Conservation (phyloP, 53 echinoderm and acorn worm genomes). For the Holothuria scabra region DNA sequence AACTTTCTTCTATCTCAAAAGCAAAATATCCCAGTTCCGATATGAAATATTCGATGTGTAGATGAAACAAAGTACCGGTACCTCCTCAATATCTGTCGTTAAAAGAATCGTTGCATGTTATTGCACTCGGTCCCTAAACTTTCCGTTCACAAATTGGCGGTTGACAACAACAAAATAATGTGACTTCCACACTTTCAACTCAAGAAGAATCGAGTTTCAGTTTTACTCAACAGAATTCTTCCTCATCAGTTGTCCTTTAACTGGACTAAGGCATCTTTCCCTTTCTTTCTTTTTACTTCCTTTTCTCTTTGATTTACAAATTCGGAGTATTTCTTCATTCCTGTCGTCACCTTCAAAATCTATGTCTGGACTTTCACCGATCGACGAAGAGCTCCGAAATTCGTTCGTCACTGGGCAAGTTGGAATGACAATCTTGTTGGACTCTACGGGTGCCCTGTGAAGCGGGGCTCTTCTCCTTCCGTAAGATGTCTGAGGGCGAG, state of each 20-base stretch:
- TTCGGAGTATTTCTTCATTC: slow-evolving; percentile 16
- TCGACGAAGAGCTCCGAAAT: slow-evolving; percentile 25
- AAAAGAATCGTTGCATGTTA: too few relatives aligned
- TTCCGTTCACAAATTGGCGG: too few relatives aligned
- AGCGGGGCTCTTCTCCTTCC: slow-evolving; percentile 17
- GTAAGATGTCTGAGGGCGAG: slow-evolving; percentile 36
- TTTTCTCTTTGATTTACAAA: slow-evolving; percentile 37
- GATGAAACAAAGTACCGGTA: too few relatives aligned
- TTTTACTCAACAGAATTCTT: slow-evolving; percentile 35
- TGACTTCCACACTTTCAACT: too few relatives aligned
- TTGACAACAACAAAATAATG: too few relatives aligned
- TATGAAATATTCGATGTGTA: too few relatives aligned
- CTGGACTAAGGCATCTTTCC: slow-evolving; percentile 21
- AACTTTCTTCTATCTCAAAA: too few relatives aligned
- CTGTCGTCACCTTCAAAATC: background rate
- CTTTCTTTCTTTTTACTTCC: slow-evolving; percentile 30
- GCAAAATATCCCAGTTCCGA: too few relatives aligned
- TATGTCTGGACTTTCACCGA: background rate
- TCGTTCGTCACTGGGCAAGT: slow-evolving; percentile 36
- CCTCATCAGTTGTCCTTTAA: slow-evolving; percentile 21
- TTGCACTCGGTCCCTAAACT: too few relatives aligned
- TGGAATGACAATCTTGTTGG: slow-evolving; percentile 28
- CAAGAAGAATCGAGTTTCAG: background rate
- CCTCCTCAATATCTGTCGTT: too few relatives aligned
- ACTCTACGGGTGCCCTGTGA: background rate